Conservation (phyloP, 2,888 invertebrate genomes). For the Latrodectus hesperus region DNA sequence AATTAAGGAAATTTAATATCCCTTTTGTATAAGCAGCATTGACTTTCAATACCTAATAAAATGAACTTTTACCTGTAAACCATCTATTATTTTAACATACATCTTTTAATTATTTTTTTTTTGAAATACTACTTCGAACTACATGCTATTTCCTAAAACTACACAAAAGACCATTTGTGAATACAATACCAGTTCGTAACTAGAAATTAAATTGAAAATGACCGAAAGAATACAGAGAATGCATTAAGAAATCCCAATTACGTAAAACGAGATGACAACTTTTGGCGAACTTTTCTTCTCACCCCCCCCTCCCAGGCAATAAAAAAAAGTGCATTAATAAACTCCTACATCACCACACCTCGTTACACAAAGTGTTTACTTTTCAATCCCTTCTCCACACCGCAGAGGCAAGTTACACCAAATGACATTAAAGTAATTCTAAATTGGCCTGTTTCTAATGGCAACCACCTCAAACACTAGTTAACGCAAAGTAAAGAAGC, state of each 20-base stretch:
- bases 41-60: too few species aligned
- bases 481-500: slow-evolving; percentile 49
- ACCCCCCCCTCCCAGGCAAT: background rate
- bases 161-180: too few species aligned
- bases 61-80: too few species aligned
- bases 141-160: too few species aligned
- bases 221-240: background rate
- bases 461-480: slow-evolving; percentile 66
- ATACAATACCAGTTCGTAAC: background rate
- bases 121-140: too few species aligned
- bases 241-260: background rate
- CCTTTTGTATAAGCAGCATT: too few species aligned
- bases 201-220: background rate
- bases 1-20: too few species aligned
- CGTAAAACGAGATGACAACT: background rate
- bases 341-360: slow-evolving; percentile 8
- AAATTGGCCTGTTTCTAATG: slow-evolving; percentile 60
- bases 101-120: too few species aligned
- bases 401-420: background rate
- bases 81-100: too few species aligned
- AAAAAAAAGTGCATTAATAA: background rate
- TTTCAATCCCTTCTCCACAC: slow-evolving; percentile 44
- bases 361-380: slow-evolving; percentile 63
- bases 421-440: slow-evolving; percentile 20
- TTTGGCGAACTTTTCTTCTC: background rate